These are phyloP conservation scores for Pterocles orientalis DNA, from an alignment of 2,113 vertebrate species.

Conservation along the genomic window DNA sequence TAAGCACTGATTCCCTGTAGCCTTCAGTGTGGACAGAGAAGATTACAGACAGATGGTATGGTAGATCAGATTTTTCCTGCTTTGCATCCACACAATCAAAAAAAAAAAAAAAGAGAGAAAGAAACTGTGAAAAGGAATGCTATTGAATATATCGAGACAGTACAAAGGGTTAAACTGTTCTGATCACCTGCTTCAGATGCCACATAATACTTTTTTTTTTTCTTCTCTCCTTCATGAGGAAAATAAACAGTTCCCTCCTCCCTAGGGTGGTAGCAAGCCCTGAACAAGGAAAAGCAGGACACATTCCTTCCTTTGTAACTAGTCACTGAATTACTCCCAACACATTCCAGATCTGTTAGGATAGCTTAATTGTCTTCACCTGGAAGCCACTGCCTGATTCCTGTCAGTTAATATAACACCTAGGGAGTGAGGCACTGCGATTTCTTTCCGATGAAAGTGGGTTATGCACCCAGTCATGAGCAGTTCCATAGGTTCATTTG, in stretches of 20 bases:
- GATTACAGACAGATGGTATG: not conserved
- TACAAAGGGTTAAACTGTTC: not conserved
- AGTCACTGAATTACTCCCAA: slow-evolving; percentile 46
- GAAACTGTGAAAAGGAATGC: not conserved
- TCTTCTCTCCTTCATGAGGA: not conserved
- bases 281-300: slow-evolving; percentile 59
- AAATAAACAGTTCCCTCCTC: slow-evolving; percentile 34
- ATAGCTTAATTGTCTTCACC: slow-evolving; percentile 65
- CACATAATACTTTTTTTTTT: not conserved
- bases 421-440: not conserved
- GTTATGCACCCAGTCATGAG: not conserved
- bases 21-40: not conserved
- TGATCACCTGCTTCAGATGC: not conserved
- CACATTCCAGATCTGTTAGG: slow-evolving; percentile 65
- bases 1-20: not conserved
- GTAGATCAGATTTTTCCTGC: not conserved
- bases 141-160: not conserved
- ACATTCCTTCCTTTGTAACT: slow-evolving; percentile 55
- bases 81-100: not conserved
- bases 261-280: slow-evolving; percentile 27
- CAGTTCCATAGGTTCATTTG: not conserved
- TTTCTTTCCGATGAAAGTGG: not conserved
- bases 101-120: not conserved
- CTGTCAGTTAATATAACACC: slow-evolving; percentile 35
- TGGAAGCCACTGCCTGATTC: slow-evolving; percentile 56